Evolutionary conservation across 2,797 vertebrate genomes (phyloP).

Genomic region (Crenuchus spilurus): DNA sequence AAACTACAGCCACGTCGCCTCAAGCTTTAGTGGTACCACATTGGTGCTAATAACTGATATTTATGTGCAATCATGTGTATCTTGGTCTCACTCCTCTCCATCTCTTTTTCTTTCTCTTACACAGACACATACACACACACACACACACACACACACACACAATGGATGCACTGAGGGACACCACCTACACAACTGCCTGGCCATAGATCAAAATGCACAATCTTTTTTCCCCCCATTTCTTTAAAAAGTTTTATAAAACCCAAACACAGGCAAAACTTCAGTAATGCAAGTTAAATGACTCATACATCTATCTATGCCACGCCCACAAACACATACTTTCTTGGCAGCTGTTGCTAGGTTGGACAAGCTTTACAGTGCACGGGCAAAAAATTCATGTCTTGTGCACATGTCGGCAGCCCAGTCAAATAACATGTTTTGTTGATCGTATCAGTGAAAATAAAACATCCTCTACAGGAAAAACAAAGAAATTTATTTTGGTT

Average conservation of each 20-base stretch:
- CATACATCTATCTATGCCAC: no score
- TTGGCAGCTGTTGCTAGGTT: no score
- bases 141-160: slow-evolving; percentile 13
- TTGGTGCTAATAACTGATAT: slow-evolving; percentile 1
- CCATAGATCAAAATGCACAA: not conserved
- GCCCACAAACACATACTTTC: no score
- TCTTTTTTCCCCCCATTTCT: not conserved
- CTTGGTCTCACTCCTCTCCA: not conserved
- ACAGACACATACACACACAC: slow-evolving; percentile 23
- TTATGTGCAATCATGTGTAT: not conserved
- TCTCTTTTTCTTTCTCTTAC: not conserved
- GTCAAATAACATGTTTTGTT: no score
- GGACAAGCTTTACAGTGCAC: no score
- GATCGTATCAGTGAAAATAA: no score
- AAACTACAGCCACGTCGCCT: not conserved
- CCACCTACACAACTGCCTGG: slow-evolving; percentile 1
- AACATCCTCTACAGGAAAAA: no score
- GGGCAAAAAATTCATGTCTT: no score
- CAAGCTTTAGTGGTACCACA: not conserved
- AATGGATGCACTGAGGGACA: not conserved
- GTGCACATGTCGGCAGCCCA: no score
- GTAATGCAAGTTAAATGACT: not conserved
- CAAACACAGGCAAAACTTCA: not conserved
- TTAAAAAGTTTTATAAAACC: not conserved
- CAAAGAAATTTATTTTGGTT: no score